Base-by-base conservation (phyloP, 1,140 invertebrate species). In the Neomicropteryx cornuta region DNA sequence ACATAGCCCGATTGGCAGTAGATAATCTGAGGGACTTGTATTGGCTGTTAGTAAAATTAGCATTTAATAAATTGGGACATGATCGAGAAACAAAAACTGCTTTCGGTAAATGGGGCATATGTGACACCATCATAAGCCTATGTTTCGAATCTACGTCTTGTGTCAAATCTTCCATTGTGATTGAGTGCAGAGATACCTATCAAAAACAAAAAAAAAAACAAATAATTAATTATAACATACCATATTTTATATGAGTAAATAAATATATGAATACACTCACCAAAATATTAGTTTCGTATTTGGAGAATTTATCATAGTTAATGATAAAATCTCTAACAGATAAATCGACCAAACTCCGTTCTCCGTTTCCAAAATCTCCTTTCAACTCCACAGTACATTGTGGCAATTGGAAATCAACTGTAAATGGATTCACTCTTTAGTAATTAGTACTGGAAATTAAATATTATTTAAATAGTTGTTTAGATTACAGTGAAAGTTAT, bases 81-180 rank as follows among this genome's bases (percentile, higher is more conserved):
- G 90, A 94, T 42, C 73, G 74, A 0, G 90, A 95, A 6, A 85
- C 66, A 44, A 73, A 77, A 38, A 73, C 67, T 33, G 67, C 53
- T 49, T 60, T 50, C 28, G 62, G 60, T 40, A 55, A 43, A 1
- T 55, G 55, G 20, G 56, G 52, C 42, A 58, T 55, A 54, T 67
- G 64, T 1, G 86, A 90, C 21, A 83, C 75, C 62, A 91, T 80
- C 72, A 92, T 80, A 52, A 77, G 77, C 13, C 87, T 72, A 60
- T 90, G 83, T 39, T 76, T 78, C 0, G 87, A 87, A 17, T 79
- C 76, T 17, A 73, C 68, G 2, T 82, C 73, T 47, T 83, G 80
- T 1, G 87, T 71, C 10, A 93, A 62, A 66, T 94, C 89, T 62
- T 92, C 87, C 83, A 94, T 88, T 1, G 85, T 65, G 1, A 95